These are phyloP conservation scores for Molothrus ater DNA, from an alignment of 2,797 vertebrate genomes.

Conservation along the genomic window DNA sequence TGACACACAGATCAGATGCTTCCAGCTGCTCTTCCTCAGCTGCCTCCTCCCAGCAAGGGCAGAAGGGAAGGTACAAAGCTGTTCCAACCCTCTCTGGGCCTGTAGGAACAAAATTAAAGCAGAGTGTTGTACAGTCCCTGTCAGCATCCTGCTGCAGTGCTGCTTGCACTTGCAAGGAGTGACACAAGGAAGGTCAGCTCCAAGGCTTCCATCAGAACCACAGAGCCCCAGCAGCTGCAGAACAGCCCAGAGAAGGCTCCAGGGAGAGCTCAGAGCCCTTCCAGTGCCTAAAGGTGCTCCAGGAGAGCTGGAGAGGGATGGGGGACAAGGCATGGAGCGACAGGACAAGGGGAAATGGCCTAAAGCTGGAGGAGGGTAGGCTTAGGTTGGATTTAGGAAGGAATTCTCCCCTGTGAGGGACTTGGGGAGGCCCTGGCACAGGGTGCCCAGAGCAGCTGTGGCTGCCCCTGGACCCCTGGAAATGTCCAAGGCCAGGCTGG, in stretches of 20 bases:
- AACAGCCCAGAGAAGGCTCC: neutral
- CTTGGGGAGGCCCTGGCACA: neutral
- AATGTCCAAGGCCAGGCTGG: neutral
- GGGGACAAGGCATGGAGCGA: rapidly evolving
- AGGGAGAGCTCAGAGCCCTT: neutral
- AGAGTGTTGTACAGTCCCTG: rapidly evolving
- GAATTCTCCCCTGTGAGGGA: neutral
- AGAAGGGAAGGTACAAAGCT: neutral
- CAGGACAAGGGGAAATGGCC: neutral
- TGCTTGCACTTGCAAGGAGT: neutral
- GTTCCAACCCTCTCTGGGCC: neutral
- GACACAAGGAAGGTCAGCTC: rapidly evolving
- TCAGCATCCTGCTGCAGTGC: neutral
- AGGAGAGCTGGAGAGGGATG: neutral
- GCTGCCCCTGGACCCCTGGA: neutral
- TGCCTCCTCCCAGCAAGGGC: neutral
- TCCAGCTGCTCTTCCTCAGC: neutral
- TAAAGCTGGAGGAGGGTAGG: neutral
- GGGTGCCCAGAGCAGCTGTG: neutral
- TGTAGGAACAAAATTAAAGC: rapidly evolving
- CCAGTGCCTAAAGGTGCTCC: neutral
- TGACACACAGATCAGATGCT: neutral
- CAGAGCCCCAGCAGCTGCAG: neutral
- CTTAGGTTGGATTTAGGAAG: neutral
- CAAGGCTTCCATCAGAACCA: rapidly evolving